Percentiles rank a stretch among this genome's conserved stretches.
phyloP scores from a whole-genome alignment of 2,113 vertebrate species.

The Poeciliopsis retropinna region DNA sequence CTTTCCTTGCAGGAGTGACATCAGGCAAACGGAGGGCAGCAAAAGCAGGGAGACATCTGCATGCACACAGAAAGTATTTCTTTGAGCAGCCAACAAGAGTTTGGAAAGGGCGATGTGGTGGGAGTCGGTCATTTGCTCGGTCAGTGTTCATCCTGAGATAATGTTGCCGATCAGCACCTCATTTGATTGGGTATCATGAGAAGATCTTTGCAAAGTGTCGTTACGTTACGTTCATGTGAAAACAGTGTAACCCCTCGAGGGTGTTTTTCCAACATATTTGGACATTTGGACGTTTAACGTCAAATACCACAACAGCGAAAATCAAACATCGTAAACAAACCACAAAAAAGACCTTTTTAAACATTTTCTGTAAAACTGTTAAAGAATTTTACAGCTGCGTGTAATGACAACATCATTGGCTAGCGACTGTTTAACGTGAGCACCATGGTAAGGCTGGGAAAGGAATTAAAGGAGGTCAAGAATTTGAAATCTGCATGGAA shows the following conservation, averaged over 20 bases:
- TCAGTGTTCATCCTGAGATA: constrained; percentile 35
- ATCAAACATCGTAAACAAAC: not conserved
- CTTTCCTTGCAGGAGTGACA: constrained; percentile 35
- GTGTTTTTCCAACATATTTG: not conserved
- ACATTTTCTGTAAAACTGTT: not conserved
- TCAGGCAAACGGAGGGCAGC: constrained; percentile 44
- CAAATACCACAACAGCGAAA: not conserved
- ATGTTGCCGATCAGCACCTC: not conserved
- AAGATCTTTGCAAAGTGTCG: not conserved
- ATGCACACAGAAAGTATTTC: constrained; percentile 9
- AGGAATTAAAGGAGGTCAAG: not conserved
- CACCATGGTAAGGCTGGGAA: not conserved
- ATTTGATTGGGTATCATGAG: not conserved
- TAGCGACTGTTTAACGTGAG: too few species aligned
- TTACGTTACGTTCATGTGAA: not conserved
- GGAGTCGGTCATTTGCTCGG: constrained; percentile 53
- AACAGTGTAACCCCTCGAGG: not conserved
- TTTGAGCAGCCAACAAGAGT: constrained; percentile 12
- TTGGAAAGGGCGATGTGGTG: constrained; percentile 29
- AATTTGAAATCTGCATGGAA: not conserved
- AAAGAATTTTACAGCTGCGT: not conserved
- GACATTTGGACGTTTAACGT: not conserved
- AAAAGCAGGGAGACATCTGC: constrained; percentile 10
- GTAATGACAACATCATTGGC: too few species aligned
- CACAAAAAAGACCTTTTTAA: not conserved